phyloP scores from a whole-genome alignment of 2,888 invertebrate species.

The Acanthoscelides obtectus region DNA sequence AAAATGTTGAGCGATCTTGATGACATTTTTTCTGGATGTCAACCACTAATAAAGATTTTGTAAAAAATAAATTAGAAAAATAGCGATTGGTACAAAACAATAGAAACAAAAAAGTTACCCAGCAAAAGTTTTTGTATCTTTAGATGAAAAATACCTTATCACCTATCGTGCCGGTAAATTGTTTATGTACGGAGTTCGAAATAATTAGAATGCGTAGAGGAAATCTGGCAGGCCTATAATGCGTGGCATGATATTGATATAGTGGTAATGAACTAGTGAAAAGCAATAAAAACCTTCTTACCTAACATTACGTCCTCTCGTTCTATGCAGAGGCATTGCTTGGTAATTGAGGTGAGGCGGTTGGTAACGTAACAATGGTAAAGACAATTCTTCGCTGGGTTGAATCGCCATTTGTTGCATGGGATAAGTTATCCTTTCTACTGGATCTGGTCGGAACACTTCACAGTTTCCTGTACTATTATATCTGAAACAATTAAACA shows the following conservation, averaged over 20 bases:
- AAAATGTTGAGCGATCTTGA: too few species aligned
- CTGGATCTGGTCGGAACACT: constrained; percentile 45
- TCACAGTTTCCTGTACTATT: constrained; percentile 33
- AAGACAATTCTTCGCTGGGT: constrained; percentile 45
- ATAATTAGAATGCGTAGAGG: too few species aligned
- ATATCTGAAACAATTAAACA: constrained; percentile 24
- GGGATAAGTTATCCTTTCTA: constrained; percentile 63
- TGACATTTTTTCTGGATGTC: too few species aligned
- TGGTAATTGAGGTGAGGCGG: constrained; percentile 57
- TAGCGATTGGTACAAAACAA: too few species aligned
- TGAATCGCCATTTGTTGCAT: constrained; percentile 63
- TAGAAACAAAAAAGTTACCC: too few species aligned
- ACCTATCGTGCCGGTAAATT: too few species aligned
- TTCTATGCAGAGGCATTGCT: constrained; percentile 67
- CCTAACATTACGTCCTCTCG: constrained; percentile 71
- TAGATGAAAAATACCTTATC: too few species aligned
- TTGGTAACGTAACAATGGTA: constrained; percentile 64
- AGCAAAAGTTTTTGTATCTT: too few species aligned
- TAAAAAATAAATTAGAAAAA: too few species aligned
- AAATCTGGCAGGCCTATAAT: neutral
- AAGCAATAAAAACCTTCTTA: neutral
- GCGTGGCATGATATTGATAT: neutral
- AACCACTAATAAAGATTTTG: too few species aligned
- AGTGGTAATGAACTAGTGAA: neutral
- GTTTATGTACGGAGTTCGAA: too few species aligned